Base-by-base conservation (phyloP, 2,888 invertebrate species). In the Drosophila picticornis region DNA sequence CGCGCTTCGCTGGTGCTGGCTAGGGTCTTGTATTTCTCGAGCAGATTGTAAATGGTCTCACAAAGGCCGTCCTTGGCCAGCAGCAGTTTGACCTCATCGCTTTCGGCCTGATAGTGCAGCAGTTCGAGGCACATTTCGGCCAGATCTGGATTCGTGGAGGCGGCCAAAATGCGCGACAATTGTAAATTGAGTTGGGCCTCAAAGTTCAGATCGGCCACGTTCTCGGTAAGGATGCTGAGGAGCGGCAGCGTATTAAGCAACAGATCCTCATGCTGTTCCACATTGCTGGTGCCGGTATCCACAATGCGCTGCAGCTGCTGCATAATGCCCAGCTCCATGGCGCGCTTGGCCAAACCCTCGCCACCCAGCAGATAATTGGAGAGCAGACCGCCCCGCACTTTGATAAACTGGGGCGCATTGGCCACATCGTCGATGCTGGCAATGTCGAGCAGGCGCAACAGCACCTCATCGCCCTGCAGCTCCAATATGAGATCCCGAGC, bases 301-400 rank as follows among this genome's bases (percentile, higher is more conserved):
- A 96, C 92, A 77, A 95, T 94, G 72, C 92, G 93, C 81, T 94
- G 94, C 46, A 95, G 89, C 64, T 94, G 92, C 57, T 94, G 93
- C 88, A 95, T 93, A 19, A 95, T 92, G 59, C 94, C 94, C 65
- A 93, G 93, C 81, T 95, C 94, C 70, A 95, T 94, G 50, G 95
- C 94, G 27, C 94, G 94, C 81, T 95, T 95, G 62, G 96, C 95
- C 76, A 96, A 94, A 58, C 95, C 94, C 72, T 95, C 95, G 81
- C 97, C 96, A 22, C 96, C 96, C 75, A 96, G 95, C 56, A 96
- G 94, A 90, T 97, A 95, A 93, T 98, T 98, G 57, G 97, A 94
- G 53, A 98, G 93, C 67, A 96, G 95, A 76, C 98, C 98, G 84
- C 96, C 96, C 94, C 95, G 82, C 91, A 96, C 95, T 92, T 95